phyloP scores from a whole-genome alignment of 2,888 invertebrate species.

The Blastobasis adustella region DNA sequence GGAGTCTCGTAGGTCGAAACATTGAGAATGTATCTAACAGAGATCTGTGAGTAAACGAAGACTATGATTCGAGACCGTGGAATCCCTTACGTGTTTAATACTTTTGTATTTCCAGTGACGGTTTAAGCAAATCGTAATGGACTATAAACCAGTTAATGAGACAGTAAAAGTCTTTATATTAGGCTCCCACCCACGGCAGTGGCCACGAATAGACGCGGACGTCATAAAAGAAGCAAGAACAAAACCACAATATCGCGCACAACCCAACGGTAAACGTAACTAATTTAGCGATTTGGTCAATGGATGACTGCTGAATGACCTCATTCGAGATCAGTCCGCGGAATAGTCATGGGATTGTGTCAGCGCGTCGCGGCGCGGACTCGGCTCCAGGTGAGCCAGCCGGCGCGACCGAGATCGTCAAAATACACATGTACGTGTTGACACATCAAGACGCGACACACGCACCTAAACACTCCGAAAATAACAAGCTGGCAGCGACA shows the following conservation, averaged over 20 bases:
- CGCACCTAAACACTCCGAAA: slow-evolving; percentile 41
- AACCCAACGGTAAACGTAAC: not conserved
- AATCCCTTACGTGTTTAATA: too few species aligned
- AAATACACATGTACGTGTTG: slow-evolving; percentile 27
- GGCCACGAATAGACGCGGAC: slow-evolving; percentile 47
- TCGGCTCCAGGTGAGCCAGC: too few species aligned
- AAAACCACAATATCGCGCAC: slow-evolving; percentile 44
- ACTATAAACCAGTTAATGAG: slow-evolving; percentile 44
- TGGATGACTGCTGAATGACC: not conserved
- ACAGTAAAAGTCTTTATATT: slow-evolving; percentile 41
- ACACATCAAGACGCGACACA: slow-evolving; percentile 34
- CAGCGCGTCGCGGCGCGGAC: too few species aligned
- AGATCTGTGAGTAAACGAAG: too few species aligned
- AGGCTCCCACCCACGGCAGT: slow-evolving; percentile 50
- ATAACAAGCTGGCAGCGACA: slow-evolving; percentile 41
- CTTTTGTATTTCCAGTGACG: slow-evolving; percentile 13
- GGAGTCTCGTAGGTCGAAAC: not conserved
- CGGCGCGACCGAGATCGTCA: slow-evolving; percentile 1
- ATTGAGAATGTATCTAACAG: slow-evolving; percentile 18
- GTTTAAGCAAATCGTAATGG: slow-evolving; percentile 27
- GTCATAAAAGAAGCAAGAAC: slow-evolving; percentile 49
- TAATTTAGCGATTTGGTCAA: not conserved
- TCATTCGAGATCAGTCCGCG: slow-evolving; percentile 3
- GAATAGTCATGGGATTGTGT: not conserved
- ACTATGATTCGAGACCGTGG: too few species aligned